Evolutionary conservation across 1,140 invertebrate species (phyloP).

Genomic region (Micrasema longulum): DNA sequence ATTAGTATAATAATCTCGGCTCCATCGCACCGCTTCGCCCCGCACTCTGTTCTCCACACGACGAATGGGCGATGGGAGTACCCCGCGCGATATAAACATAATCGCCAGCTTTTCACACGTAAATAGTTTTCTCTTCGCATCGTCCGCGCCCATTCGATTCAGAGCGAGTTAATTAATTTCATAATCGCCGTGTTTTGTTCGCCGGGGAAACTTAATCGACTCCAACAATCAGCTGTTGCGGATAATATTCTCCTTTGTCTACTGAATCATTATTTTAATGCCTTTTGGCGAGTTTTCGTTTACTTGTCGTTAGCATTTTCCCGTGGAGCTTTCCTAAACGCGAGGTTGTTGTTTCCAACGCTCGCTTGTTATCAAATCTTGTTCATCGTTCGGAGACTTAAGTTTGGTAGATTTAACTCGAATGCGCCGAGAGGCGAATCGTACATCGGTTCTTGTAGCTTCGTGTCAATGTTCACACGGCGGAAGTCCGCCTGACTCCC

Average conservation of each 20-base stretch:
- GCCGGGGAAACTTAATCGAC: conserved; percentile 28
- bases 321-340: not conserved
- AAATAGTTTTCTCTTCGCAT: not conserved
- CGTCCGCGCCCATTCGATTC: not conserved
- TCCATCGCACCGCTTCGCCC: too few species aligned
- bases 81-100: not conserved
- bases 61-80: not conserved
- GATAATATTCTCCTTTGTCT: not conserved
- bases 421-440: too few species aligned
- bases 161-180: conserved; percentile 26
- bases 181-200: conserved; percentile 33
- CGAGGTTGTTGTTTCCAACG: not conserved
- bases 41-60: too few species aligned
- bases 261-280: conserved; percentile 14
- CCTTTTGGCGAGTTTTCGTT: not conserved
- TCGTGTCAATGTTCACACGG: too few species aligned
- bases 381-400: too few species aligned
- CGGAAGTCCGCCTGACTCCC: too few species aligned
- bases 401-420: too few species aligned
- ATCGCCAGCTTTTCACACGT: conserved; percentile 15
- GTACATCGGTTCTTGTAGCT: too few species aligned
- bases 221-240: conserved; percentile 5
- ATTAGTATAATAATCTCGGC: too few species aligned
- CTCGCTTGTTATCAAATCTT: too few species aligned
- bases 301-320: conserved; percentile 9